Percentiles rank a stretch among this genome's conserved stretches.
phyloP scores from a whole-genome alignment of 2,113 vertebrate genomes.

The Xiphophorus couchianus region DNA sequence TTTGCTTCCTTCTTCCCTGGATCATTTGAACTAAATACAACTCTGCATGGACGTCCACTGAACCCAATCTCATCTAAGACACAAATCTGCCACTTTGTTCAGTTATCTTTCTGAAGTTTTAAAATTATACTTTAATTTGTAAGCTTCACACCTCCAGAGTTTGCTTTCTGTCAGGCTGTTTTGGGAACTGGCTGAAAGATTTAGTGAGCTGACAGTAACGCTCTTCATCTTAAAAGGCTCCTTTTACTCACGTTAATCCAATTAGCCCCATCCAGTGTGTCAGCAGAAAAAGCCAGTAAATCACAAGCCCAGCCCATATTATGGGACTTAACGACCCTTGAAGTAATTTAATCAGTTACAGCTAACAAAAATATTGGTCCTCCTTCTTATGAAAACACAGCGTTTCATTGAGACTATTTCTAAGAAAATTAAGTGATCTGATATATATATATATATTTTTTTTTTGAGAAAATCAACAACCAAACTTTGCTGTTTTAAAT shows the following conservation, averaged over 20 bases:
- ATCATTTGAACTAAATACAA: constrained; percentile 30
- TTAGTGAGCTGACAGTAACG: constrained; percentile 1
- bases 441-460: not conserved
- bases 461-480: not conserved
- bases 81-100: constrained; percentile 12
- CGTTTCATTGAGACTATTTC: constrained; percentile 22
- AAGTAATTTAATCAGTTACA: constrained; percentile 35
- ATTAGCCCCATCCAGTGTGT: constrained; percentile 54
- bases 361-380: not conserved
- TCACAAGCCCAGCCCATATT: constrained; percentile 48
- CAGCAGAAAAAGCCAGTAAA: constrained; percentile 38
- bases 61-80: constrained; percentile 26
- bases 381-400: constrained; percentile 18
- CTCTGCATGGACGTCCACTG: constrained; percentile 11
- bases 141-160: not conserved
- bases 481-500: not conserved
- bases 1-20: constrained; percentile 28
- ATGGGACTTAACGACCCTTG: constrained; percentile 10
- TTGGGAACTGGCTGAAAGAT: not conserved
- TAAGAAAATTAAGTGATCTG: constrained; percentile 6
- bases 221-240: constrained; percentile 19
- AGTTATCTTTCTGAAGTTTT: not conserved
- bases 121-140: not conserved
- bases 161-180: constrained; percentile 7
- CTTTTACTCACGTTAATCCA: constrained; percentile 55